Evolutionary conservation across 2,113 vertebrate species (phyloP), one percentile per base, ranked within the genome.

Genomic region (Odobenus rosmarus): DNA sequence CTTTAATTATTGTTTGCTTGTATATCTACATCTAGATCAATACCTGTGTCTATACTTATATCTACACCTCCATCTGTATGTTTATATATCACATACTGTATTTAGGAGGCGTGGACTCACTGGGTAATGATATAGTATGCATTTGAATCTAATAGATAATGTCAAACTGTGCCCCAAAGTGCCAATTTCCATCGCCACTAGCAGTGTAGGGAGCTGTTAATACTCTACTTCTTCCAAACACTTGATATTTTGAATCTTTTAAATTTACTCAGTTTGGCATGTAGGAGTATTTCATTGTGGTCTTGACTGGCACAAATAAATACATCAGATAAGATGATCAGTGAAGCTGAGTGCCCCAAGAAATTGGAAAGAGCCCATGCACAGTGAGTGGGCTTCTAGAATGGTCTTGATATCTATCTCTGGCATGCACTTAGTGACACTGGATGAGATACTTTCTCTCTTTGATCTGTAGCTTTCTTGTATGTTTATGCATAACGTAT

Each of bases 221-320:
- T 81, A 80, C 1, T 5, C 15, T 71, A 69, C 12, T 23, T 36
- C 16, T 81, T 57, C 21, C 39, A 71, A 85, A 76, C 21, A 69
- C n/a, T 91, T 96, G 39, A 5, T 36, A 80, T 36, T 88, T 93
- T 80, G 46, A 62, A 53, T 88, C 39, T 88, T 95, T 80, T n/a
- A 74, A 71, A 88, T 84, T 74, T 80, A 55, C 18, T 81, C 24
- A 49, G 6, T 67, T 36, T 67, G 9, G 16, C 53, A 0, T 46
- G 51, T 46, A 84, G 15, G 55, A 62, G 28, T 83, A 11, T 84
- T 71, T 93, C n/a, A 82, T 1, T 93, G 80, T 76, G 31, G 4
- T 81, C 55, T 86, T 49, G 42, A 51, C 1, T 81, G 57, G 4
- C 33, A 79, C 36, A 23, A 67, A 36, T 28, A 42, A 19, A 62